Evolutionary conservation across 1,140 invertebrate genomes (phyloP).

Genomic region (Alviniconcha marisindica): DNA sequence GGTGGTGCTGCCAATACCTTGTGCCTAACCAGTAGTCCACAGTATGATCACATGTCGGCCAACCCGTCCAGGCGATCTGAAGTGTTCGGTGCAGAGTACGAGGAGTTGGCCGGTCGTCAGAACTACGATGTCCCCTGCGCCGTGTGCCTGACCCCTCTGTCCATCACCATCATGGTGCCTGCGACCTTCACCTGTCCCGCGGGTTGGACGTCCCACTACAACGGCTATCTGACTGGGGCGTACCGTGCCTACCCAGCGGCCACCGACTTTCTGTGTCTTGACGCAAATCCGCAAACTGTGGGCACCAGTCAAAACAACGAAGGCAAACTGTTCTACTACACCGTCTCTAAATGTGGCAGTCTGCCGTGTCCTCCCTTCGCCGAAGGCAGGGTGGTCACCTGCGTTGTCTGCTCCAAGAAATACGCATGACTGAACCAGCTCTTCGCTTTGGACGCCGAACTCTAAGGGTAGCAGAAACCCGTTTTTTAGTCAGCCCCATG

Average conservation of each 20-base stretch:
- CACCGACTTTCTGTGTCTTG: conserved; percentile 54
- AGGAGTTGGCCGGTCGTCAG: conserved; percentile 7
- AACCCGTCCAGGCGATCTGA: neutral
- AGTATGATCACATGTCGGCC: conserved; percentile 34
- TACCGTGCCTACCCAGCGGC: conserved; percentile 22
- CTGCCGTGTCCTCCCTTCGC: conserved; percentile 55
- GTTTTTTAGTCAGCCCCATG: too few species aligned
- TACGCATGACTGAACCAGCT: too few species aligned
- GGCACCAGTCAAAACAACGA: conserved; percentile 35
- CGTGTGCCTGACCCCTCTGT: conserved; percentile 35
- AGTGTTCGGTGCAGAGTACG: conserved; percentile 51
- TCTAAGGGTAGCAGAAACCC: too few species aligned
- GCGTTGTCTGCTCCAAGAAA: conserved; percentile 62
- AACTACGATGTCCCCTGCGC: conserved; percentile 49
- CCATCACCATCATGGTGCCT: conserved; percentile 50
- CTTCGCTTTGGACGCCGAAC: too few species aligned
- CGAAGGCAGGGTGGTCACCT: conserved; percentile 46
- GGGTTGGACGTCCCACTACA: conserved; percentile 52
- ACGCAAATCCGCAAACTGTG: conserved; percentile 38
- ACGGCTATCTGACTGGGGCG: conserved; percentile 51
- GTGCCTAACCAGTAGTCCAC: conserved; percentile 43
- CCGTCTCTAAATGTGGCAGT: conserved; percentile 44
- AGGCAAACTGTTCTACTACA: conserved; percentile 52
- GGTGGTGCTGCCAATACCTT: conserved; percentile 45
- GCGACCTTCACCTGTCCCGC: conserved; percentile 41